Evolutionary conservation across 1,140 invertebrate species (phyloP).

Genomic region (Ceratina australensis): DNA sequence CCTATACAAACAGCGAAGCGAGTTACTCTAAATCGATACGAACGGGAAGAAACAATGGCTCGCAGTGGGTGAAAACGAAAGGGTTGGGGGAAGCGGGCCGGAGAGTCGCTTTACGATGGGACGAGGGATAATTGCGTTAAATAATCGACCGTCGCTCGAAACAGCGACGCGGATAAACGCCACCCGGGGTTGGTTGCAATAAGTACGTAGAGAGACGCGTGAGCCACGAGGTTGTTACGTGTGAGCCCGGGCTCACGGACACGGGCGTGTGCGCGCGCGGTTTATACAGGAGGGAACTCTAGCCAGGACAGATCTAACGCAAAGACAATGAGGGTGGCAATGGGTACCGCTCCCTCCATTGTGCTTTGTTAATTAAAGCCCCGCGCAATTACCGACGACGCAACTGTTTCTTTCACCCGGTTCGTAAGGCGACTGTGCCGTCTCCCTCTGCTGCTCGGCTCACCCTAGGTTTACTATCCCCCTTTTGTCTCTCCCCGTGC

Average conservation of each 20-base stretch:
- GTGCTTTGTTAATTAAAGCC: conserved; percentile 66
- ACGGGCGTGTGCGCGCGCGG: not conserved
- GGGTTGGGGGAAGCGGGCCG: not conserved
- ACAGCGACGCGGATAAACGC: conserved; percentile 51
- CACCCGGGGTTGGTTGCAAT: conserved; percentile 9
- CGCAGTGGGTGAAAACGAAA: not conserved
- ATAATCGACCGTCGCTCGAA: conserved; percentile 57
- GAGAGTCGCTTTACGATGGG: conserved; percentile 32
- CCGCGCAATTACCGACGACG: conserved; percentile 57
- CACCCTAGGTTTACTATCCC: not conserved
- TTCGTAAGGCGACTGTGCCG: conserved; percentile 50
- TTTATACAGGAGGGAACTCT: not conserved
- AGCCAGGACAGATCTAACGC: conserved; percentile 59
- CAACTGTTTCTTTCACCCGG: conserved; percentile 60
- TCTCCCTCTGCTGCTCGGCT: not conserved
- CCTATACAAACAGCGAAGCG: conserved; percentile 45
- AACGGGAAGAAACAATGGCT: conserved; percentile 58
- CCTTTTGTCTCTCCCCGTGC: conserved; percentile 6
- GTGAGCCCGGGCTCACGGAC: not conserved
- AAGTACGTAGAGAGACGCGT: not conserved
- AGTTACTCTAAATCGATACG: conserved; percentile 60
- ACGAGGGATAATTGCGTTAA: conserved; percentile 65
- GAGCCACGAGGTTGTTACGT: not conserved
- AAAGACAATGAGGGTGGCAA: conserved; percentile 64
- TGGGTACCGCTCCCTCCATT: conserved; percentile 59